These are phyloP conservation scores for Chorisops tibialis DNA, from an alignment of 2,888 invertebrate species.

Conservation along the genomic window DNA sequence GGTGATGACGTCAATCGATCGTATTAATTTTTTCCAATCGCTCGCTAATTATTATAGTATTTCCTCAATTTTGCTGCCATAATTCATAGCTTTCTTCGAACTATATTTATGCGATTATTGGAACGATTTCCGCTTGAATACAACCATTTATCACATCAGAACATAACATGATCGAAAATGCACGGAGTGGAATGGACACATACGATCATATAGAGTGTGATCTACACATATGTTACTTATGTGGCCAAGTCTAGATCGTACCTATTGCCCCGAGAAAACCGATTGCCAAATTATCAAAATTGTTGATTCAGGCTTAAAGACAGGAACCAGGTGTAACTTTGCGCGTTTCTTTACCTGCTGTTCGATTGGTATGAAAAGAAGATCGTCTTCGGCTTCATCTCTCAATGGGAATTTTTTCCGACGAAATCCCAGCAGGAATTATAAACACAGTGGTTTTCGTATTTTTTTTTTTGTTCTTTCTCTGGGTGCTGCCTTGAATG, in stretches of 20 bases:
- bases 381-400: constrained; percentile 9
- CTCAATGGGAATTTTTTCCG: neutral
- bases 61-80: constrained; percentile 16
- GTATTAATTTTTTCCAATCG: too few species aligned
- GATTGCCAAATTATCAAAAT: constrained; percentile 31
- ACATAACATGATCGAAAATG: too few species aligned
- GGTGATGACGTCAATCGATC: too few species aligned
- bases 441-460: neutral
- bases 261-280: neutral
- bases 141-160: too few species aligned
- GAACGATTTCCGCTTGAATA: constrained; percentile 18
- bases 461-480: constrained; percentile 9
- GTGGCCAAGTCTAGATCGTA: neutral
- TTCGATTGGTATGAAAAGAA: constrained; percentile 7
- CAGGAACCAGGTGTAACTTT: constrained; percentile 32
- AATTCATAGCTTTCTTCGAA: constrained; percentile 19
- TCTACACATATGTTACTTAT: neutral
- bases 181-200: too few species aligned
- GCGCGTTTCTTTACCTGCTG: constrained; percentile 4
- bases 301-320: constrained; percentile 24
- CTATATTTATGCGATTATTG: constrained; percentile 19
- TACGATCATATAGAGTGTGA: neutral
- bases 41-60: too few species aligned
- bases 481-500: too few species aligned
- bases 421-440: constrained; percentile 26